phyloP scores from a whole-genome alignment of 2,797 vertebrate genomes.

The Alfaro cultratus region DNA sequence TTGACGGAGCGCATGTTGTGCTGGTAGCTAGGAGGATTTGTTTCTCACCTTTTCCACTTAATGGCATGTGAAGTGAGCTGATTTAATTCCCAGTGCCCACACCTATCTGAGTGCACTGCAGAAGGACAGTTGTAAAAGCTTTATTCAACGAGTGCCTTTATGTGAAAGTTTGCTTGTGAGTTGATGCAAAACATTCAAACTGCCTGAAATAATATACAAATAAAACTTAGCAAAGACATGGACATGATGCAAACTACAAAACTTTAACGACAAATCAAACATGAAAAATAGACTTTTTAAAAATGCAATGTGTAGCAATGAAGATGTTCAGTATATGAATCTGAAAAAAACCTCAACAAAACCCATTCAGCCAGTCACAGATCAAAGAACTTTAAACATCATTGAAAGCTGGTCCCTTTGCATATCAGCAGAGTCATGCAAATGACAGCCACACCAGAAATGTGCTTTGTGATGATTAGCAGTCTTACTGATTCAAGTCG shows the following conservation, averaged over 20 bases:
- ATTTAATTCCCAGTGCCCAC: slow-evolving; percentile 69
- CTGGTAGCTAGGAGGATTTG: slow-evolving; percentile 64
- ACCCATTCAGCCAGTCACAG: background rate
- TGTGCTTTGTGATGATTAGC: slow-evolving; percentile 65
- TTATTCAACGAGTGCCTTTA: slow-evolving; percentile 49
- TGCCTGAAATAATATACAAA: slow-evolving; percentile 21
- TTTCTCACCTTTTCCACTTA: slow-evolving; percentile 66
- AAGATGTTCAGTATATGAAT: background rate
- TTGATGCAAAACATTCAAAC: slow-evolving; percentile 50
- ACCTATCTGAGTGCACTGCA: slow-evolving; percentile 47
- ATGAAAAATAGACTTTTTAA: background rate
- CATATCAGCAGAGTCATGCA: slow-evolving; percentile 32
- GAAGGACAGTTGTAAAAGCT: slow-evolving; percentile 63
- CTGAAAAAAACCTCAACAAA: background rate
- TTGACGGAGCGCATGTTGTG: slow-evolving; percentile 72
- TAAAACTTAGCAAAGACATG: background rate
- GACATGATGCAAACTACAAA: background rate
- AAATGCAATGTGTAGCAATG: background rate
- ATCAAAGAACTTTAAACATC: slow-evolving; percentile 37
- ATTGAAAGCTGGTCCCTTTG: slow-evolving; percentile 23
- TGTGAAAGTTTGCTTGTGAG: slow-evolving; percentile 46
- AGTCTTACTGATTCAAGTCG: slow-evolving; percentile 57
- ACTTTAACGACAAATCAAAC: background rate
- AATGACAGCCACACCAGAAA: slow-evolving; percentile 39
- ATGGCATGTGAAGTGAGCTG: slow-evolving; percentile 69